Conservation (phyloP, 2,113 vertebrate species). For the Dolichallabes microphthalmus region DNA sequence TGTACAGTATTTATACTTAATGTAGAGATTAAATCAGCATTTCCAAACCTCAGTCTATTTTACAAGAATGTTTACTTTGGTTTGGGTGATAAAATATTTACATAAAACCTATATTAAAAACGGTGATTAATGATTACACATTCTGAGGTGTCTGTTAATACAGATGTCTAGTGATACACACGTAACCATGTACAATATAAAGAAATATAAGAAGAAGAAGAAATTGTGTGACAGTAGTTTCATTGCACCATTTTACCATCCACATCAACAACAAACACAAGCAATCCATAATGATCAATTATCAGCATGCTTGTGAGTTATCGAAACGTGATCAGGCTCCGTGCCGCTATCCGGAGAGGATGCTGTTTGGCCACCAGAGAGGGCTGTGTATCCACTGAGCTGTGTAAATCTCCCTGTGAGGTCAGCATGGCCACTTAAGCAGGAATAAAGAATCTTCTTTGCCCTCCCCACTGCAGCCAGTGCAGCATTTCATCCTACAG, state of each 20-base stretch:
- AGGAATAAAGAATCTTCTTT: conserved; percentile 57
- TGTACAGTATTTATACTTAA: not conserved
- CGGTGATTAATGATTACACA: not conserved
- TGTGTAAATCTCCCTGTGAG: conserved; percentile 44
- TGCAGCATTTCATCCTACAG: conserved; percentile 53
- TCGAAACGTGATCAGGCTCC: not conserved
- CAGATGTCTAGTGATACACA: not conserved
- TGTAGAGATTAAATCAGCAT: not conserved
- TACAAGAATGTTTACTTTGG: not conserved
- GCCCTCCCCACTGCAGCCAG: conserved; percentile 35
- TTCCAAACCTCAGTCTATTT: not conserved
- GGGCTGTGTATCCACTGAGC: conserved; percentile 44
- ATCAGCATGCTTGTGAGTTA: not conserved
- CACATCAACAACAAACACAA: not conserved
- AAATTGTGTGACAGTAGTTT: not conserved
- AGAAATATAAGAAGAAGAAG: not conserved
- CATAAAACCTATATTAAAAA: not conserved
- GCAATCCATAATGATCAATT: not conserved
- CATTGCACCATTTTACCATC: not conserved
- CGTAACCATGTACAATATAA: not conserved
- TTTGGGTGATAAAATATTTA: not conserved
- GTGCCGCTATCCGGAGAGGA: conserved; percentile 30
- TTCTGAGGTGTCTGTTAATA: not conserved
- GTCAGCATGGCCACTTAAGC: conserved; percentile 50
- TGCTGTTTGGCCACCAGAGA: conserved; percentile 45